Conservation (phyloP, 2,888 invertebrate genomes). For the Caenorhabditis uteleia region DNA sequence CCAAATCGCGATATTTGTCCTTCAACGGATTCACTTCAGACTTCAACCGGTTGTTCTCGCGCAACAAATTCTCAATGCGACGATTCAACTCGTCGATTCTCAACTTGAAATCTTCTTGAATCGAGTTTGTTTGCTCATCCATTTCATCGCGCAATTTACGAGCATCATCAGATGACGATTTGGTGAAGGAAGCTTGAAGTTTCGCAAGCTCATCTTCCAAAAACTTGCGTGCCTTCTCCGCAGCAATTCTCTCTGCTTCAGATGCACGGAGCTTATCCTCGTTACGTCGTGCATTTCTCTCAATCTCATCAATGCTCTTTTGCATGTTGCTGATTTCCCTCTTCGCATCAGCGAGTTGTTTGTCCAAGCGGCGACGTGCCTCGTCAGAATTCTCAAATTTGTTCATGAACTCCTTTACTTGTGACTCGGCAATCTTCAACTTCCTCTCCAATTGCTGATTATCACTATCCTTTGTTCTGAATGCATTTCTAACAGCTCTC, state of each 20-base stretch:
- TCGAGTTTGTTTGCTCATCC: conserved; percentile 59
- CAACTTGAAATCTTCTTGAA: conserved; percentile 67
- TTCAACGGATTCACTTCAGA: conserved; percentile 59
- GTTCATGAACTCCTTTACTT: conserved; percentile 57
- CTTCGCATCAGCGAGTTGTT: conserved; percentile 59
- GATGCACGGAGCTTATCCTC: conserved; percentile 64
- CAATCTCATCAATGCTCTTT: conserved; percentile 61
- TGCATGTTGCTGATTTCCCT: conserved; percentile 58
- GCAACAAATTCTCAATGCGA: conserved; percentile 59
- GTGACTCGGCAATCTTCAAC: conserved; percentile 62
- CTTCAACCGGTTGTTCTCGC: conserved; percentile 64
- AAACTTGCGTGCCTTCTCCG: conserved; percentile 64
- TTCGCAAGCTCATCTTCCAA: conserved; percentile 66
- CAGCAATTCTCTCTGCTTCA: conserved; percentile 60
- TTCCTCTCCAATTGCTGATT: conserved; percentile 65
- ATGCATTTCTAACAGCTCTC: conserved; percentile 60
- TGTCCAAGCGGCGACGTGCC: conserved; percentile 61
- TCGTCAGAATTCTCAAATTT: conserved; percentile 67
- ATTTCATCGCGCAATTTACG: conserved; percentile 64
- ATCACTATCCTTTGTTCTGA: conserved; percentile 66
- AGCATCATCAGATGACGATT: conserved; percentile 60
- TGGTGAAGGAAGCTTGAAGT: conserved; percentile 64
- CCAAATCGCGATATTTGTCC: conserved; percentile 63
- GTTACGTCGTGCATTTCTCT: conserved; percentile 57
- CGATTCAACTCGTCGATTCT: conserved; percentile 65